Conservation (phyloP, 2,113 vertebrate genomes). For the Petromus typicus region DNA sequence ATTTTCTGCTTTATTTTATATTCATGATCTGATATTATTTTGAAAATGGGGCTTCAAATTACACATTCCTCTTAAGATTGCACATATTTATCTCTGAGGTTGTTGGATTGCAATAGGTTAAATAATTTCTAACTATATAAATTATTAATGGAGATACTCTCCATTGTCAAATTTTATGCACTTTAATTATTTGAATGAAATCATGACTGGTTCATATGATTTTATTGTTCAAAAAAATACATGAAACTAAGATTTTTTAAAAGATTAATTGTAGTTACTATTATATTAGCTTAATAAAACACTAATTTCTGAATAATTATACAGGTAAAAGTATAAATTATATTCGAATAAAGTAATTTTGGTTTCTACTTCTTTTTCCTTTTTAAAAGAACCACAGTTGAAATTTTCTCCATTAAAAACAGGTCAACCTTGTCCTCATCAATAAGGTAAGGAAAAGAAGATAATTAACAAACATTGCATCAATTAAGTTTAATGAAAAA, state of each 20-base stretch:
- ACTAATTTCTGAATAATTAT: constrained; percentile 36
- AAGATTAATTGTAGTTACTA: not conserved
- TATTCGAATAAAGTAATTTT: not conserved
- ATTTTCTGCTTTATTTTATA: not conserved
- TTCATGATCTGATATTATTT: not conserved
- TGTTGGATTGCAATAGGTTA: not conserved
- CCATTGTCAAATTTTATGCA: not conserved
- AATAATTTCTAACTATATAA: not conserved
- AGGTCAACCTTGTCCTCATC: constrained; percentile 1
- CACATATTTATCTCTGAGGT: not conserved
- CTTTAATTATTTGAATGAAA: not conserved
- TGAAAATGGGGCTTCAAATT: not conserved
- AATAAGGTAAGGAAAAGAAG: constrained; percentile 14
- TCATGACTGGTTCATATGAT: rapidly evolving
- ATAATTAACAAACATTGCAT: constrained; percentile 59
- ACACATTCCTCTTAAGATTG: not conserved
- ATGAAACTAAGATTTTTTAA: no score
- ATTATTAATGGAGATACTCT: not conserved
- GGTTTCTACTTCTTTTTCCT: not conserved
- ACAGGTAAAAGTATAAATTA: not conserved
- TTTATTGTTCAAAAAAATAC: not conserved
- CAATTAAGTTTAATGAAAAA: constrained; percentile 62
- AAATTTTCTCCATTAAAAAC: constrained; percentile 19
- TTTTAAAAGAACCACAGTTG: not conserved
- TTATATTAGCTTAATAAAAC: not conserved